Base-by-base conservation (phyloP, 2,888 invertebrate genomes). In the Homarus gammarus region DNA sequence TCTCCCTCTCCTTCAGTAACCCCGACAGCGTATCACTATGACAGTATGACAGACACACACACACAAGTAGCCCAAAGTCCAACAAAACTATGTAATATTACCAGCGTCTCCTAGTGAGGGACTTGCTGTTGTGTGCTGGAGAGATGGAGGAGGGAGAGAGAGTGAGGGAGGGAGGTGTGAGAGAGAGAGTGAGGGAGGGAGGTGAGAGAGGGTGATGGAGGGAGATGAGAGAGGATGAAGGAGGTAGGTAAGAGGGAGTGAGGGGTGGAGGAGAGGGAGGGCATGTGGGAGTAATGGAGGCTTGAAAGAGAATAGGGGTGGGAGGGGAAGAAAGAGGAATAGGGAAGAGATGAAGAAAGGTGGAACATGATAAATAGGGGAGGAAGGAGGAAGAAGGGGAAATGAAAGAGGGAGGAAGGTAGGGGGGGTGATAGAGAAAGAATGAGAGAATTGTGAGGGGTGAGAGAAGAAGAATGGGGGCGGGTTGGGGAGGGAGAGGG, bases 51-150 rank as follows among this genome's bases (percentile, higher is more conserved):
- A 22, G 15, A 22, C 12, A 3, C 18, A 56, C 56, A 56, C 56
- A 51, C 51, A 56, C 56, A 56, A 56, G 0, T 15, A 56, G 56
- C 56, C 22, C 18, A 15, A 56, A 56, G 56, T 56, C 5, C 56
- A 56, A 56, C 56, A 56, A 56, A 56, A 56, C 56, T 56, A 56
- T 56, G 56, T 18, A 18, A 56, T 56, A 56, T 56, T 56, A 56
- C 56, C 3, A 56, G 56, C 22, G 56, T 56, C 18, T 22, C 15
- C 56, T 15, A 3, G 56, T 44, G 56, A 10, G 56, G 18, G 15
- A 56, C 56, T 56, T 22, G 15, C 56, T 22, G 15, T 56, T 22
- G 22, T 56, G 22, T 56, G 15, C 22, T 18, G 22, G 56, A 18
- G 56, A 18, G 56, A 56, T 56, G 56, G 8, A 56, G 56, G 18